Base-by-base conservation (phyloP, 2,888 invertebrate species). In the Drosophila conformis region DNA sequence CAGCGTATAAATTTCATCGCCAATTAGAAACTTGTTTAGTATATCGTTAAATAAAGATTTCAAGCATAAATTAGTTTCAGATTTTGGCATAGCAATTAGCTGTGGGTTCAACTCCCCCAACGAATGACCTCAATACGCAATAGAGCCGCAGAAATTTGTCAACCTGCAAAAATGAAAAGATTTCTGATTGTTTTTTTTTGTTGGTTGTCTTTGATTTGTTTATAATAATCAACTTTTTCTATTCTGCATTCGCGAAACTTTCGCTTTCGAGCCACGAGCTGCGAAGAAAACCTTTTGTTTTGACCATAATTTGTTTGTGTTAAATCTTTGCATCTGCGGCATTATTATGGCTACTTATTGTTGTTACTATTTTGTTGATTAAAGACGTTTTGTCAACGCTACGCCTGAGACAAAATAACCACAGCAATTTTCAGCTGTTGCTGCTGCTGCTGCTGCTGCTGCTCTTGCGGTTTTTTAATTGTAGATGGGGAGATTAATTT, bases 51-150 rank as follows among this genome's bases (percentile, higher is more conserved):
- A 27, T 40, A 49, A n/a, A 36, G 63, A 68, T 29, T 68, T 52
- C 18, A 57, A 53, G 57, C 69, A 75, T 78, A 69, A 80, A 74
- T 76, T 71, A 73, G n/a, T 51, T 60, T 33, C n/a, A 7, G 35
- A 49, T 60, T 59, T 68, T 63, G 54, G 27, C 67, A 62, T 63
- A 29, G 53, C 48, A 62, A 57, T 66, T 53, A 60, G 48, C 46
- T 57, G 3, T 46, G 53, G 58, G 54, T 36, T 67, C 72, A 69
- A 82, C 80, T 80, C 86, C 88, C 90, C 85, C 84, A 83, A 57
- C 58, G 70, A 52, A 48, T 80, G 87, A 83, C 83, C 83, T 46
- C 67, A 82, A 69, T 80, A 59, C 18, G 21, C 36, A 57, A 57
- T 18, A 35, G 11, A 48, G n/a, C 40, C 1, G 25, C 65, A 65